Percentiles rank a stretch among this genome's conserved stretches.
Conservation (phyloP, 1,140 invertebrate species). For the Cheumatopsyche charites region DNA sequence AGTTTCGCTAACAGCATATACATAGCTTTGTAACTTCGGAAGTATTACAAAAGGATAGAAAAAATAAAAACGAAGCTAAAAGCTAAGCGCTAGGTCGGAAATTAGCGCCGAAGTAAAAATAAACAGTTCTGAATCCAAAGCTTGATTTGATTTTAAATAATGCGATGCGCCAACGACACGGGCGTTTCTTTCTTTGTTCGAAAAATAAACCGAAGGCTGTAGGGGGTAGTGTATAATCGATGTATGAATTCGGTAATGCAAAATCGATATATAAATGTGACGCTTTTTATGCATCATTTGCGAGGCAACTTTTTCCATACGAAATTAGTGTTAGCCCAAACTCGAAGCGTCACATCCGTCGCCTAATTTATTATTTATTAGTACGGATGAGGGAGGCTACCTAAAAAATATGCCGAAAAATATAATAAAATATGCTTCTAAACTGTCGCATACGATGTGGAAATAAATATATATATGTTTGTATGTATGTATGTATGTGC, state of each 20-base stretch:
- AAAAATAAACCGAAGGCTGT: not conserved
- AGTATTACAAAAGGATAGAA: not conserved
- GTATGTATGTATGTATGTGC: no score
- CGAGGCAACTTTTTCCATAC: slow-evolving; percentile 12
- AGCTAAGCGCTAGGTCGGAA: slow-evolving; percentile 1
- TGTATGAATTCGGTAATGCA: slow-evolving; percentile 10
- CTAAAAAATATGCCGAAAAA: not conserved
- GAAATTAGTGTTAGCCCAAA: not conserved
- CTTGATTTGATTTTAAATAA: not conserved
- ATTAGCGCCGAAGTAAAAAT: slow-evolving; percentile 1
- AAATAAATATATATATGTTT: no score
- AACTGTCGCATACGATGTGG: not conserved
- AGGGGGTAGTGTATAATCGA: not conserved
- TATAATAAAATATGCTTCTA: not conserved
- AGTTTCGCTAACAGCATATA: slow-evolving; percentile 5
- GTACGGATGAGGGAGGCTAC: not conserved
- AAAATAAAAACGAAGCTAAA: not conserved
- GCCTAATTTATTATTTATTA: slow-evolving; percentile 27
- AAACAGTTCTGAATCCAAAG: not conserved
- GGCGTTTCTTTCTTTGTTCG: no score
- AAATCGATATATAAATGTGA: slow-evolving; percentile 15
- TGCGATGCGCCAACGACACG: no score
- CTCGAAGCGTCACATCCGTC: not conserved
- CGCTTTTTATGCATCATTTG: slow-evolving; percentile 23
- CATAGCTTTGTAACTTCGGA: not conserved